phyloP scores from a whole-genome alignment of 1,140 invertebrate genomes.

The Neuroterus valhalla region DNA sequence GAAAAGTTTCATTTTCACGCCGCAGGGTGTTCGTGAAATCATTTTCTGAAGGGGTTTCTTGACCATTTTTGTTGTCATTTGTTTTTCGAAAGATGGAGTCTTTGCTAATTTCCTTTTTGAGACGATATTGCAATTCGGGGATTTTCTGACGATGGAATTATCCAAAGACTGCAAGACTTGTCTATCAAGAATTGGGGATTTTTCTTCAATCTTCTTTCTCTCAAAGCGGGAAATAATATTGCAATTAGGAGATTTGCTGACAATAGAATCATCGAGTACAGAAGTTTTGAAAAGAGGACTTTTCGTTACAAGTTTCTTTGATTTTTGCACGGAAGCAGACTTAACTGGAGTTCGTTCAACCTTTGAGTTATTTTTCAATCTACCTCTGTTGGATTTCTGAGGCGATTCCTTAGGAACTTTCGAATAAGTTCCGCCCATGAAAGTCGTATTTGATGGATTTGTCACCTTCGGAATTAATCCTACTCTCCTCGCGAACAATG shows the following conservation, averaged over 20 bases:
- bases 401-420: neutral
- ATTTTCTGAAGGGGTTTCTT: slow-evolving; percentile 2
- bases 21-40: slow-evolving; percentile 29
- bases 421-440: neutral
- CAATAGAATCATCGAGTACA: slow-evolving; percentile 38
- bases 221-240: neutral
- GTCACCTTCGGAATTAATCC: neutral
- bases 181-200: neutral
- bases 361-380: slow-evolving; percentile 24
- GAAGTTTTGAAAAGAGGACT: slow-evolving; percentile 31
- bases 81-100: slow-evolving; percentile 34
- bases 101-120: slow-evolving; percentile 33
- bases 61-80: slow-evolving; percentile 12
- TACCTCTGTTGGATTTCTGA: slow-evolving; percentile 1
- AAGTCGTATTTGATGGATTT: slow-evolving; percentile 10
- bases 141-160: slow-evolving; percentile 57
- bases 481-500: slow-evolving; percentile 18
- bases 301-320: neutral
- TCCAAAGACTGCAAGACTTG: slow-evolving; percentile 15
- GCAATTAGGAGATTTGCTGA: slow-evolving; percentile 47
- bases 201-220: slow-evolving; percentile 3
- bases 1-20: neutral
- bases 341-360: slow-evolving; percentile 28
- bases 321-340: neutral
- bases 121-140: slow-evolving; percentile 53